These are phyloP conservation scores for Azemiops feae DNA, from an alignment of 2,113 vertebrate genomes.

Conservation along the genomic window DNA sequence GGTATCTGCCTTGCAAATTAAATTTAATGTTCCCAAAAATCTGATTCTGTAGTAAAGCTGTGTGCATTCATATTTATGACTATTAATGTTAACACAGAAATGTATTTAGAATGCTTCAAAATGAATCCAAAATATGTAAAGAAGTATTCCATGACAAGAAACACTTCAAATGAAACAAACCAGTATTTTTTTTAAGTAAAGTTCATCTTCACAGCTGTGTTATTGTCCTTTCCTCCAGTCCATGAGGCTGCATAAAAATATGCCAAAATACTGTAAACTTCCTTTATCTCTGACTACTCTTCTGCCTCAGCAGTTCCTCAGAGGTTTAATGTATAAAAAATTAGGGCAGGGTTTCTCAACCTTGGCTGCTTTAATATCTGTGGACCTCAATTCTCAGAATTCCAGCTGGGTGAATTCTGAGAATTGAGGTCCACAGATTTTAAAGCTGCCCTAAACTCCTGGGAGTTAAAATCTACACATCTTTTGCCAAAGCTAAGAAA, in stretches of 20 bases:
- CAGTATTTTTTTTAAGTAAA: not conserved
- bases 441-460: not conserved
- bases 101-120: not conserved
- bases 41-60: not conserved
- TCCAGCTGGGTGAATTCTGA: not conserved
- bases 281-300: not conserved
- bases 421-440: too few species aligned
- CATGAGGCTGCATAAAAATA: not conserved
- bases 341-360: not conserved
- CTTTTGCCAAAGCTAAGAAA: not conserved
- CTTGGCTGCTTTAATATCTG: not conserved
- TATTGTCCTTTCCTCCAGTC: not conserved
- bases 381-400: not conserved
- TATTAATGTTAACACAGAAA: not conserved
- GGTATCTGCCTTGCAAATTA: conserved; percentile 7
- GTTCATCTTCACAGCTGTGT: not conserved
- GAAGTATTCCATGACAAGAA: not conserved
- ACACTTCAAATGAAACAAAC: not conserved
- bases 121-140: not conserved
- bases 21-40: conserved; percentile 13
- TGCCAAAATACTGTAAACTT: not conserved
- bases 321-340: not conserved
- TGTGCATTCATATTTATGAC: not conserved
- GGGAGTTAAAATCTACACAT: not conserved
- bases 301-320: not conserved